Percentiles rank a stretch among this genome's conserved stretches.
These are phyloP conservation scores for Galaxias olidus DNA, from an alignment of 2,797 vertebrate genomes.

Conservation along the genomic window DNA sequence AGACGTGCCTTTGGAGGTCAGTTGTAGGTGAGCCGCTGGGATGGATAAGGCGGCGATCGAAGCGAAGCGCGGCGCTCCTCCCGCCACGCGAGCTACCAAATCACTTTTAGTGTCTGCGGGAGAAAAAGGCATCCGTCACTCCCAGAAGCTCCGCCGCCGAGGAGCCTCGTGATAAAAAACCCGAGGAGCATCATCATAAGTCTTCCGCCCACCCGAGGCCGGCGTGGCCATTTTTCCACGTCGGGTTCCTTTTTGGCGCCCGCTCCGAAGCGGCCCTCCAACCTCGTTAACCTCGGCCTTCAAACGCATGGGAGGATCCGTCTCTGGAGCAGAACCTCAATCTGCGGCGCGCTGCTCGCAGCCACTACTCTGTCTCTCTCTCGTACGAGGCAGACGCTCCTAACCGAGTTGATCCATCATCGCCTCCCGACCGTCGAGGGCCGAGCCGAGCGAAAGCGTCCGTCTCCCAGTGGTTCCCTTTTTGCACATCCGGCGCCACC, in stretches of 20 bases:
- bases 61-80: not conserved
- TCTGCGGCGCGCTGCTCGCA: not conserved
- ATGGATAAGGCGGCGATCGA: constrained; percentile 17
- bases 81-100: constrained; percentile 17
- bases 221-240: constrained; percentile 36
- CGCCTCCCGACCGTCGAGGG: too few species aligned
- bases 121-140: constrained; percentile 39
- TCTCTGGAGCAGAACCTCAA: constrained; percentile 5
- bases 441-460: too few species aligned
- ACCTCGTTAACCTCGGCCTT: constrained; percentile 54
- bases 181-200: constrained; percentile 61
- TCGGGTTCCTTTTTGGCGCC: constrained; percentile 50
- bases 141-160: constrained; percentile 30
- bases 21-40: too few species aligned
- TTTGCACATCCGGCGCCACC: constrained; percentile 15
- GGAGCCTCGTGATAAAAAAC: constrained; percentile 55
- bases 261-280: constrained; percentile 34
- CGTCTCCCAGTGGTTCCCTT: not conserved
- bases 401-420: too few species aligned
- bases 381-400: too few species aligned
- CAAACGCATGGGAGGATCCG: constrained; percentile 30
- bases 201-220: constrained; percentile 49
- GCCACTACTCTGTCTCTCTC: too few species aligned
- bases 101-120: constrained; percentile 20
- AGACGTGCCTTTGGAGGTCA: too few species aligned